phyloP scores from a whole-genome alignment of 2,797 vertebrate species.

The Onychomys torridus region DNA sequence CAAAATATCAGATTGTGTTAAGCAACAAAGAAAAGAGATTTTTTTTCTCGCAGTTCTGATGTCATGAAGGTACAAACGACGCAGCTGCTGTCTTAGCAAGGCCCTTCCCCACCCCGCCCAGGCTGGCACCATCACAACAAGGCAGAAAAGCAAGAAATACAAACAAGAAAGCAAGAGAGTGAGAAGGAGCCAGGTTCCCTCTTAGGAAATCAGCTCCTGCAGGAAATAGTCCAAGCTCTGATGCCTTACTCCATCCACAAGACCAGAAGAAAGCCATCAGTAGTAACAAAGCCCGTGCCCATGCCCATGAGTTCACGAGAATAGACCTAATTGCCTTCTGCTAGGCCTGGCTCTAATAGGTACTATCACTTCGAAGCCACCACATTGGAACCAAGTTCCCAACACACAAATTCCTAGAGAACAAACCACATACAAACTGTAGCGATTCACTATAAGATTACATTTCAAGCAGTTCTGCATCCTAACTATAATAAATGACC shows the following conservation, averaged over 20 bases:
- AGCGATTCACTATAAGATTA: not conserved
- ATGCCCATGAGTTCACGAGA: not conserved
- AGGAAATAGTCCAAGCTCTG: not conserved
- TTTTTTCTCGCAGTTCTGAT: not conserved
- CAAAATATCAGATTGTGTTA: not conserved
- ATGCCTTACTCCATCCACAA: not conserved
- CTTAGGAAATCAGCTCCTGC: not conserved
- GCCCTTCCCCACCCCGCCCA: too few species aligned
- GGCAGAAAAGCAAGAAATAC: not conserved
- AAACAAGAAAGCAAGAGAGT: not conserved
- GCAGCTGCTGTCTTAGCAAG: not conserved
- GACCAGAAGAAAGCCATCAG: not conserved
- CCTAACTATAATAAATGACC: not conserved
- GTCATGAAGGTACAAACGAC: not conserved
- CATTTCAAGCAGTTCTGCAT: not conserved
- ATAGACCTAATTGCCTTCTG: not conserved
- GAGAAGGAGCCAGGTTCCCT: not conserved
- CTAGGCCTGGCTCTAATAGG: not conserved
- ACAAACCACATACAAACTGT: not conserved
- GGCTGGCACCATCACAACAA: not conserved
- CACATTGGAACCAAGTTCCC: not conserved
- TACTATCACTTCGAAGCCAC: not conserved
- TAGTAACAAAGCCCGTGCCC: not conserved
- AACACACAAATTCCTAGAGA: not conserved
- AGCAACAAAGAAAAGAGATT: not conserved